Percentiles rank a stretch among this genome's conserved stretches.
Conservation (phyloP, 2,888 invertebrate genomes). For the Falcaria lacertinaria region DNA sequence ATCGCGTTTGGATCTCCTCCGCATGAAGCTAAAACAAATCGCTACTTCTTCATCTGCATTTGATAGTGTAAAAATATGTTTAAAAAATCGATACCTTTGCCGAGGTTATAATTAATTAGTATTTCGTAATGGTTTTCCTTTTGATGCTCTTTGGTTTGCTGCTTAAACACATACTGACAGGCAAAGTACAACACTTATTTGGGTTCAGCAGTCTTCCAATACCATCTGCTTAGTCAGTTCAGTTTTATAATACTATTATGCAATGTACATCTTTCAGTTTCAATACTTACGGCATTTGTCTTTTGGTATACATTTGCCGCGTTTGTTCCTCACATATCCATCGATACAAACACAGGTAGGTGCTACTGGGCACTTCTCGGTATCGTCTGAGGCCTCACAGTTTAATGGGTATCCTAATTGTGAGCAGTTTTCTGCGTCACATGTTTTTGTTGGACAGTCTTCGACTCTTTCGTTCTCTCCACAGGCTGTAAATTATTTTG, state of each 20-base stretch:
- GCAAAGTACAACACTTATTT: too few relatives aligned
- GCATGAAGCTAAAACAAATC: slow-evolving; percentile 20
- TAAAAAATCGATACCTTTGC: too few relatives aligned
- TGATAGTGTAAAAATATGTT: too few relatives aligned
- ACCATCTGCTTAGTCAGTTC: too few relatives aligned
- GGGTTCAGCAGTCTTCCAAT: too few relatives aligned
- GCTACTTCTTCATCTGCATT: too few relatives aligned
- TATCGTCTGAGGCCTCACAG: slow-evolving; percentile 1
- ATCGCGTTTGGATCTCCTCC: slow-evolving; percentile 18
- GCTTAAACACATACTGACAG: too few relatives aligned
- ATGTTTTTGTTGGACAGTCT: slow-evolving; percentile 18
- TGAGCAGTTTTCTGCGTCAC: slow-evolving; percentile 18
- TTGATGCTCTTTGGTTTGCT: too few relatives aligned
- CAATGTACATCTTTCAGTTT: too few relatives aligned
- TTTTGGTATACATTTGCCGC: slow-evolving; percentile 4
- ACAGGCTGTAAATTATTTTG: slow-evolving; percentile 15
- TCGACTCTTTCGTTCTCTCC: slow-evolving; percentile 19
- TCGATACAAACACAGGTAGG: slow-evolving; percentile 3
- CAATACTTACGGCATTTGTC: slow-evolving; percentile 19
- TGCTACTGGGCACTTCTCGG: not conserved
- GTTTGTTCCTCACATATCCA: slow-evolving; percentile 14
- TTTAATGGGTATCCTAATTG: slow-evolving; percentile 17
- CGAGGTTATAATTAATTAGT: too few relatives aligned
- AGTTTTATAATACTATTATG: too few relatives aligned
- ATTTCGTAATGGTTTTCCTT: too few relatives aligned